Conservation (phyloP, 2,888 invertebrate species). For the Leptinotarsa juncta region DNA sequence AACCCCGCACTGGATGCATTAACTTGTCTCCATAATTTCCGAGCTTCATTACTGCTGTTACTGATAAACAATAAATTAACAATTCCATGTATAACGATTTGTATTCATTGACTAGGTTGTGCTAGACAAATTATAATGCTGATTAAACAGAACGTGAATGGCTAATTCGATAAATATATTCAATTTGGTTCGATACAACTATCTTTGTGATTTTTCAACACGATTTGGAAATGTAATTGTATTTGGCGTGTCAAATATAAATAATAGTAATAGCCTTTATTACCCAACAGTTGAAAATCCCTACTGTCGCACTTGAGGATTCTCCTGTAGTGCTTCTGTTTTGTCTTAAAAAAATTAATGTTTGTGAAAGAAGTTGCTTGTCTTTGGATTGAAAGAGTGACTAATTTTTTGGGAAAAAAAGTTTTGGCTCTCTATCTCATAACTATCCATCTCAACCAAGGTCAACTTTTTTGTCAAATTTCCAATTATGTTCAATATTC, state of each 20-base stretch:
- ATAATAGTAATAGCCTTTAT: no score
- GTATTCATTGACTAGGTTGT: neutral
- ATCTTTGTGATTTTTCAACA: neutral
- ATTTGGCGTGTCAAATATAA: neutral
- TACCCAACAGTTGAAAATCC: no score
- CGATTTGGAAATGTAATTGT: neutral
- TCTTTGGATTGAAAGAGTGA: no score
- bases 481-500: no score
- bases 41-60: neutral
- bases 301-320: no score
- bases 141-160: neutral
- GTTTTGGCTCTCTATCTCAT: no score
- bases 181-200: neutral
- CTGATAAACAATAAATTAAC: slow-evolving; percentile 5
- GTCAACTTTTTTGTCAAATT: no score
- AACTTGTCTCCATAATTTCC: neutral
- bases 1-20: neutral
- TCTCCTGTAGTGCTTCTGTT: no score
- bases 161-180: neutral
- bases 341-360: no score
- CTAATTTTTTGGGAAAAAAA: no score
- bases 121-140: neutral
- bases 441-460: no score
- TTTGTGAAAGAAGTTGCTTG: no score
- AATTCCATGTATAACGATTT: neutral